Evolutionary conservation across 2,888 invertebrate species (phyloP).

Genomic region (Ophion ellenae): DNA sequence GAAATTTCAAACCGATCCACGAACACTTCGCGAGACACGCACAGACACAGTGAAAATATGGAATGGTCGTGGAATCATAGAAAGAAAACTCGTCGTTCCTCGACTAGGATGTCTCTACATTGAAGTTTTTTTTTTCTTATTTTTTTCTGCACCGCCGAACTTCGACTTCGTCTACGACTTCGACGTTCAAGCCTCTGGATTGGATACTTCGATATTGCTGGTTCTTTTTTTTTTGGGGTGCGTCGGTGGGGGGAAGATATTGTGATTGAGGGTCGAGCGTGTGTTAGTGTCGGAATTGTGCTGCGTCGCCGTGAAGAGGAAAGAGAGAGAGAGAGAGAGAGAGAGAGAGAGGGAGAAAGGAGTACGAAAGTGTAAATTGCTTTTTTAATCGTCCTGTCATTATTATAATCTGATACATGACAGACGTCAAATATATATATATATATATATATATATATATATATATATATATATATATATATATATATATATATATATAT

Average conservation of each 20-base stretch:
- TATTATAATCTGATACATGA: too few species aligned
- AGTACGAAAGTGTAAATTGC: background rate
- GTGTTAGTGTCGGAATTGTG: background rate
- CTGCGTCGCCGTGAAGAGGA: background rate
- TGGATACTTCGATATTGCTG: too few species aligned
- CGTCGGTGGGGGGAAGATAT: background rate
- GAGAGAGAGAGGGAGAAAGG: slow-evolving; percentile 11
- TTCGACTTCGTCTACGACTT: too few species aligned
- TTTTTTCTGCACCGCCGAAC: background rate
- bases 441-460: too few species aligned
- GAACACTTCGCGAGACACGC: slow-evolving; percentile 12
- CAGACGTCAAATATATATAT: too few species aligned
- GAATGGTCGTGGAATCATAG: slow-evolving; percentile 84
- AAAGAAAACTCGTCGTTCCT: slow-evolving; percentile 78
- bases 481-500: too few species aligned
- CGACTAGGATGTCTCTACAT: background rate
- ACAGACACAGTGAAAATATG: slow-evolving; percentile 75
- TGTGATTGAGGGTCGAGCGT: background rate
- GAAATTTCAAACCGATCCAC: slow-evolving; percentile 49
- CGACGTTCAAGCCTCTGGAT: too few species aligned
- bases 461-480: too few species aligned
- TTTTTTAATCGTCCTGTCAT: too few species aligned
- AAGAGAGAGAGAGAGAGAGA: background rate
- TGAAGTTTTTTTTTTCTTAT: background rate
- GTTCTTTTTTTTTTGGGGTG: too few species aligned